Conservation (phyloP, 2,113 vertebrate genomes). For the Willisornis vidua region DNA sequence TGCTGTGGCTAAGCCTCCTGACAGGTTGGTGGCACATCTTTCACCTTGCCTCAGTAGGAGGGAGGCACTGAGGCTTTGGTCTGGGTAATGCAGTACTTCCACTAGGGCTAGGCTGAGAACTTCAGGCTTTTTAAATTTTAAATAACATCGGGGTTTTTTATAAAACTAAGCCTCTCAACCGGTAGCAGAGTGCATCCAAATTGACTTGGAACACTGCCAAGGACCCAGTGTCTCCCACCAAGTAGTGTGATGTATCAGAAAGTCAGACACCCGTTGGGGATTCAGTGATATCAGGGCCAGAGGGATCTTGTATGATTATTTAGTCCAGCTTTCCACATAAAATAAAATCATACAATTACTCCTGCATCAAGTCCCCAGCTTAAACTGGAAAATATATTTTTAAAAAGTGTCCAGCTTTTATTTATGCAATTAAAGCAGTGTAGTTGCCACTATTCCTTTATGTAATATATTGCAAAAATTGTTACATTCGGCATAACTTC, state of each 20-base stretch:
- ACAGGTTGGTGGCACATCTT: not conserved
- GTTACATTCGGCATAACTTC: not conserved
- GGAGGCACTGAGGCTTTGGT: not conserved
- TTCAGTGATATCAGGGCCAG: not conserved
- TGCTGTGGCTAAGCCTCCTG: not conserved
- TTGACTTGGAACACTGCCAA: not conserved
- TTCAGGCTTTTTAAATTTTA: not conserved
- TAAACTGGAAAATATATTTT: not conserved
- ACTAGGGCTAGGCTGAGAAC: not conserved
- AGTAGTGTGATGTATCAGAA: not conserved
- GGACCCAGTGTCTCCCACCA: not conserved
- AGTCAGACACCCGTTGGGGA: not conserved
- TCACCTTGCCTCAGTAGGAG: not conserved
- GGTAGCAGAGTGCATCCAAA: not conserved
- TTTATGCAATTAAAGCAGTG: not conserved
- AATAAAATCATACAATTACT: not conserved
- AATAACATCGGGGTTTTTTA: not conserved
- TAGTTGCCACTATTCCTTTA: not conserved
- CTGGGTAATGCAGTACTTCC: not conserved
- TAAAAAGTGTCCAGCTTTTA: not conserved
- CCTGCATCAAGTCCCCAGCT: not conserved
- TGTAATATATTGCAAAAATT: not conserved
- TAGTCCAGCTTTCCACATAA: not conserved
- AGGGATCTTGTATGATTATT: not conserved
- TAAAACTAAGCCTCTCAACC: not conserved